Evolutionary conservation across 2,797 vertebrate species (phyloP).

Genomic region (Mormyrus proboscirostris): DNA sequence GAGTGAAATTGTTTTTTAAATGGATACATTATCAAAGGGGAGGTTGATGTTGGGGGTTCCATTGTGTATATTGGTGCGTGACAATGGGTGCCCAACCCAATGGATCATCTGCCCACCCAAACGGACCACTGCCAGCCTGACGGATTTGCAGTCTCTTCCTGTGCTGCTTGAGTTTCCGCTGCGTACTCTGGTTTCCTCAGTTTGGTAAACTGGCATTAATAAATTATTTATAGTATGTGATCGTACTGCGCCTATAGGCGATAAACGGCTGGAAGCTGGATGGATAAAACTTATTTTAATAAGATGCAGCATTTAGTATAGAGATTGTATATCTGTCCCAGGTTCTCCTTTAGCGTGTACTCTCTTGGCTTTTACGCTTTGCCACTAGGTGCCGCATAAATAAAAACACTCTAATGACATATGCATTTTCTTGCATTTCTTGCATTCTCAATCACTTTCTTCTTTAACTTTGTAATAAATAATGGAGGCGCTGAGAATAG

Average conservation of each 20-base stretch:
- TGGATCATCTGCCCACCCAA: neutral
- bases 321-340: neutral
- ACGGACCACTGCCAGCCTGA: neutral
- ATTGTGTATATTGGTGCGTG: neutral
- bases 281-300: neutral
- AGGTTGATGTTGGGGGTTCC: neutral
- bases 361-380: neutral
- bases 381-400: neutral
- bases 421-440: neutral
- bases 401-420: neutral
- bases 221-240: neutral
- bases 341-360: neutral
- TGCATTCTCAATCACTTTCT: neutral
- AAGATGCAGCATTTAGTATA: neutral
- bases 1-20: neutral
- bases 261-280: neutral
- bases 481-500: neutral
- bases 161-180: neutral
- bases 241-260: neutral
- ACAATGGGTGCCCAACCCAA: neutral
- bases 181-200: neutral
- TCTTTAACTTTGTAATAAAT: neutral
- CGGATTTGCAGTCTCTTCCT: neutral
- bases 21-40: neutral
- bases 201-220: neutral